Evolutionary conservation across 2,797 vertebrate species (phyloP), one percentile per base, ranked within the genome.

Genomic region (Gila robusta): DNA sequence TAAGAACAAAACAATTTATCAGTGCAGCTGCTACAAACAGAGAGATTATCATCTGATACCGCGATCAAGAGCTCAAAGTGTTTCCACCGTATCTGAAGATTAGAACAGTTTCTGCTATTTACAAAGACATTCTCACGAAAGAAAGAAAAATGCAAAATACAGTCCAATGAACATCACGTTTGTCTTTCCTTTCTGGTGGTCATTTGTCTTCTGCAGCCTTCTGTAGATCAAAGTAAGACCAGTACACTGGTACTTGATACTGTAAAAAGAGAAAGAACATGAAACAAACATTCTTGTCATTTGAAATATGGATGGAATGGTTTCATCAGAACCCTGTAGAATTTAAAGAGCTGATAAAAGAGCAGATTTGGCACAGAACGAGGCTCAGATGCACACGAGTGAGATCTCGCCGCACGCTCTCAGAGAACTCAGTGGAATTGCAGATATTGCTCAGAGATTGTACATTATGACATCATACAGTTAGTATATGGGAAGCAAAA

Each of bases 181-280:
- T 12, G 10, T 66, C 26, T 52, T 69, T 80, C 37, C 19, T 47
- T 39, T 62, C 6, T 16, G 35, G 19, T 54, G 59, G 37, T 79
- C 64, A 71, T 19, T 85, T 7, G 7, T 59, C 26, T 35, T 85
- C 49, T 47, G 79, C 49, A 1, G 35, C 49, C n/a, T 26, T 79
- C 76, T 6, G 76, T 47, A 85, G 64, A 79, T 85, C 83, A 70
- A 85, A 85, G 26, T 85, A 85, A 56, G 83, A 85, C 83, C 83
- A 85, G 66, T 85, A 85, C 71, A 85, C 74, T 56, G 83, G 83
- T 28, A 85, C 83, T 44, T 85, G 83, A 62, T 85, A 85, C 83
- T 85, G 83, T 32, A 79, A 56, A n/a, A 64, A 79, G 6, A 84
- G 28, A 41, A 41, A 78, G 64, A 41, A 41, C 39, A 14, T 26